Evolutionary conservation across 2,888 invertebrate genomes (phyloP), one percentile per base, ranked within the genome.

Genomic region (Cremastinae sp.): DNA sequence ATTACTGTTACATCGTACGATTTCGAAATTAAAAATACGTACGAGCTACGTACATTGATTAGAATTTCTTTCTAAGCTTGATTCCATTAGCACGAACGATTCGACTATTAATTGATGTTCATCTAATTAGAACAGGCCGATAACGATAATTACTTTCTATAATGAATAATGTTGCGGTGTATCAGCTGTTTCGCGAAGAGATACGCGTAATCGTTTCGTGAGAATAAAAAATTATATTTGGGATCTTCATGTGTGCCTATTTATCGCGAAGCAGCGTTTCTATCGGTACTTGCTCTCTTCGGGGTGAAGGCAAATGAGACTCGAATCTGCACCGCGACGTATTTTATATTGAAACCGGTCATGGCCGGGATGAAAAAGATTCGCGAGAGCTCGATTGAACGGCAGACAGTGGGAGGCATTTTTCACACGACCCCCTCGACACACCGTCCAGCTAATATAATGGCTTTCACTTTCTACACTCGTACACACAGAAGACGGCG

Each of bases 391-490:
- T 62, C 86, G 86, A 84, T 81, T 81, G 69, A 81, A 84, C 82
- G 79, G 69, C 66, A 45, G 16, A 43, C 51, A 70, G 77, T 77
- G 77, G 77, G 80, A 76, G 72, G 79, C 74, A 75, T 85, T 86
- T 88, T 88, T 87, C 86, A 83, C 84, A 65, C 73, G 74, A 74
- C 61, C 74, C 76, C 73, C 70, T 62, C 82, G 80, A 28, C 81
- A 87, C 86, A 62, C 74, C 49, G 70, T 56, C 79, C 53, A 78
- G 61, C 61, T 43, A 85, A 86, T 86, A 86, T 87, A 88, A 87
- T 88, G 81, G 87, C 89, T 89, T 89, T 89, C 89, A 89, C 89
- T 88, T 88, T 83, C 83, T 80, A 82, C 77, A 74, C 73, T 78
- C 53, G 20, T 68, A 53, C 62, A 64, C 28, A 2, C 51, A 62